Conservation (phyloP, 1,140 invertebrate genomes). For the Vollenhovia emeryi region DNA sequence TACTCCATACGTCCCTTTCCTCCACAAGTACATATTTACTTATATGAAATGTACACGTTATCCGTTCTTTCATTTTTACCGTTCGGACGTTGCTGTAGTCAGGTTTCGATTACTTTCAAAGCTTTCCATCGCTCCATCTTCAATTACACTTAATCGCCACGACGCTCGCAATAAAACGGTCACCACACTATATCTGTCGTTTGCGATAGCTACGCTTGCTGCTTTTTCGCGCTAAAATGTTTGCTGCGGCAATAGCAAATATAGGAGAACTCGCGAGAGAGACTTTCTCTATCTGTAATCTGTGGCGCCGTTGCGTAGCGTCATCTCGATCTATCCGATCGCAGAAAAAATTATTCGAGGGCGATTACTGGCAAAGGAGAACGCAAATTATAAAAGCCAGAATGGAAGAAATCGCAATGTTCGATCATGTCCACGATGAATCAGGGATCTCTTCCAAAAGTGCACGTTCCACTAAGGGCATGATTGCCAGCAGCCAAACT, state of each 20-base stretch:
- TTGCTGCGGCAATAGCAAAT: background rate
- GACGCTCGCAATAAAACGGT: constrained; percentile 46
- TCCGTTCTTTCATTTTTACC: constrained; percentile 11
- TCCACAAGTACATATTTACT: background rate
- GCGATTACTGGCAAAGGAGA: background rate
- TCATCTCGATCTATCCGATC: background rate
- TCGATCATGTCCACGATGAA: background rate
- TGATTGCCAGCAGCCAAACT: background rate
- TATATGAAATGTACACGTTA: background rate
- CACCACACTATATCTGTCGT: constrained; percentile 47
- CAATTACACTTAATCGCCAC: constrained; percentile 57
- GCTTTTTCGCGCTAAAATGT: constrained; percentile 29
- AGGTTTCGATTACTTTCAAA: constrained; percentile 53
- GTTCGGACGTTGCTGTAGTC: background rate
- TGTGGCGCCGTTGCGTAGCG: no score
- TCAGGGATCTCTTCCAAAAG: background rate
- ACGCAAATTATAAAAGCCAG: background rate
- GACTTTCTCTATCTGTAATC: background rate
- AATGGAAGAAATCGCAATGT: background rate
- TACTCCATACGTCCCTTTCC: background rate
- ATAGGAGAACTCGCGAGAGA: background rate
- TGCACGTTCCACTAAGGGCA: background rate
- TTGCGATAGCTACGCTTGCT: constrained; percentile 17
- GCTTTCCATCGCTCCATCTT: constrained; percentile 48
- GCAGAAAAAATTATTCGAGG: constrained; percentile 10